These are phyloP conservation scores for Melolontha melolontha DNA, from an alignment of 2,888 invertebrate genomes.

Conservation along the genomic window DNA sequence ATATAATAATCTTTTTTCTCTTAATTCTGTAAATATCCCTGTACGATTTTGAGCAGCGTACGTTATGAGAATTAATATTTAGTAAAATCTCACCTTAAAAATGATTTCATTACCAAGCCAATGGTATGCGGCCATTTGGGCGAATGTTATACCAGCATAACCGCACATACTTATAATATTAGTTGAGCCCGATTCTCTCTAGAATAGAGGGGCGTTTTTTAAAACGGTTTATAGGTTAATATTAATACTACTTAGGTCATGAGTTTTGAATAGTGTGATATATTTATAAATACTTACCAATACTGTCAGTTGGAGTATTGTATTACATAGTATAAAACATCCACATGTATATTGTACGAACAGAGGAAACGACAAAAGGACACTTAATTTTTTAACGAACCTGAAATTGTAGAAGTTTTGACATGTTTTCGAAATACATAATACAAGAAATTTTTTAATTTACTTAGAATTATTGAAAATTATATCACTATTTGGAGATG, in stretches of 20 bases:
- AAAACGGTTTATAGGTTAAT: not conserved
- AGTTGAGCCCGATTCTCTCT: conserved; percentile 24
- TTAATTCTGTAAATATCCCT: too few relatives aligned
- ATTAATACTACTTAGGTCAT: not conserved
- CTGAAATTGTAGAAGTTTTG: not conserved
- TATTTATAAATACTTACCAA: conserved; percentile 8
- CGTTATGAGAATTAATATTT: too few relatives aligned
- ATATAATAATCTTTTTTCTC: too few relatives aligned
- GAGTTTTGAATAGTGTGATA: not conserved
- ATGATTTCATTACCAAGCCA: conserved; percentile 38
- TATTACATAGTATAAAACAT: conserved; percentile 20
- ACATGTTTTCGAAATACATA: too few relatives aligned
- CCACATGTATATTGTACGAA: conserved; percentile 23
- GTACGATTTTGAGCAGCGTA: too few relatives aligned
- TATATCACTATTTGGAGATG: too few relatives aligned
- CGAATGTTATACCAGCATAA: conserved; percentile 2
- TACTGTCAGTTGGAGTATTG: conserved; percentile 10
- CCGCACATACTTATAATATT: conserved; percentile 17
- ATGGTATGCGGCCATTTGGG: conserved; percentile 19
- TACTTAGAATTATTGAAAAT: too few relatives aligned
- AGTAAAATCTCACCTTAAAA: conserved; percentile 12
- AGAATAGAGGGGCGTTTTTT: not conserved
- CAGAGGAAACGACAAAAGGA: conserved; percentile 10
- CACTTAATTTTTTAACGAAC: conserved; percentile 3
- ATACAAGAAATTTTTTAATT: too few relatives aligned